Base-by-base conservation (phyloP, 1,140 invertebrate species). In the Drosophila repletoides region DNA sequence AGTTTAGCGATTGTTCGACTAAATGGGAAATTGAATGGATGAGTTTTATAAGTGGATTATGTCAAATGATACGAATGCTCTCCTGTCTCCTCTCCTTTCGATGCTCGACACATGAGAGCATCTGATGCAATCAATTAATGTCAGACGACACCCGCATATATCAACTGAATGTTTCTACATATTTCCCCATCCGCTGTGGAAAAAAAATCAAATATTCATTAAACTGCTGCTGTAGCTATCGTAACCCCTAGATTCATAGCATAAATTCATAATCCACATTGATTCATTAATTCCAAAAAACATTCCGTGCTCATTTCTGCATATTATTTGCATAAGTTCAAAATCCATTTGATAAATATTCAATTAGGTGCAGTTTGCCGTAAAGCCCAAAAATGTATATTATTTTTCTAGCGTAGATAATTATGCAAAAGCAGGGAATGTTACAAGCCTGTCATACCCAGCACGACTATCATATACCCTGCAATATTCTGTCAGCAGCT, bases 271-370 rank as follows among this genome's bases (percentile, higher is more conserved):
- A 51, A 36, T 43, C 7, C 6, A 19, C 14, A 41, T 29, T 28
- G 22, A 53, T 59, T 66, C 26, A 71, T 84, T 73, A 66, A 66
- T 70, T 28, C 45, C 24, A 22, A 10, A n/a, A n/a, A 64, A 48
- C 58, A 76, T 66, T 77, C 14, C 49, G 21, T 53, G 65, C 60
- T 70, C 48, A 77, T 72, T 76, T 76, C 19, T 34, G 48, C 33
- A 56, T 65, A 66, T 77, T 76, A 83, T 83, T 84, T 71, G 66
- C 80, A 79, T 79, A 76, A 68, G 59, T 59, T 61, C 29, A 7
- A 76, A 80, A 58, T 64, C 36, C 43, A 63, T 59, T 84, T 86
- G 80, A 84, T 84, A 84, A 84, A 86, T 84, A 79, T 84, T 84
- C 75, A 84, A 84, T 83, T 83, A 79, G 43, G 49, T 64, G 65